Evolutionary conservation across 1,140 invertebrate genomes (phyloP).

Genomic region (Drosophila lacertosa): DNA sequence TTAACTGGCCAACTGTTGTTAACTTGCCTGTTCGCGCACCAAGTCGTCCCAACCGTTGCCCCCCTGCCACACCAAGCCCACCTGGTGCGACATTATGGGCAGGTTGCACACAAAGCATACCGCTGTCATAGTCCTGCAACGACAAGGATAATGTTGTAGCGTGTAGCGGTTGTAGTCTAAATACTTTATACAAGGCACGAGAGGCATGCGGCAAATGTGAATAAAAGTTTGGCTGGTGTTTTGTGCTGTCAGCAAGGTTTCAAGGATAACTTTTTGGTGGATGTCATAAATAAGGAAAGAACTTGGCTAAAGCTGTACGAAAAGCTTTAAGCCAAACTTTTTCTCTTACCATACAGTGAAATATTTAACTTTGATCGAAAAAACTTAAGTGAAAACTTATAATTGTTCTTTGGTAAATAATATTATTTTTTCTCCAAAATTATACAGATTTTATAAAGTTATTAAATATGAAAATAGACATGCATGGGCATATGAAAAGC

Average conservation of each 20-base stretch:
- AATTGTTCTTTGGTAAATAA: no score
- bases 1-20: no score
- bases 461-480: no score
- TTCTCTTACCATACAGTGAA: neutral
- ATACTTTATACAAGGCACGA: neutral
- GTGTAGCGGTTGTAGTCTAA: neutral
- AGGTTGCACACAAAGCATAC: slow-evolving; percentile 98
- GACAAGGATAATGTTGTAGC: slow-evolving; percentile 11
- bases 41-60: slow-evolving; percentile 97
- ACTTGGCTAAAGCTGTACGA: neutral
- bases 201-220: neutral
- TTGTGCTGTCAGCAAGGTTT: neutral
- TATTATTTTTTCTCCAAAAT: no score
- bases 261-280: neutral
- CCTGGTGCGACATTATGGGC: slow-evolving; percentile 96
- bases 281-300: neutral
- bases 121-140: slow-evolving; percentile 94
- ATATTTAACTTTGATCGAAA: neutral
- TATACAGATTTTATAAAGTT: no score
- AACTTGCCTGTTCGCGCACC: slow-evolving; percentile 88
- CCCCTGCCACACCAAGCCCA: slow-evolving; percentile 95
- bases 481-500: no score
- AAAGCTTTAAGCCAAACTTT: no score
- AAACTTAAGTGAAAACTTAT: no score
- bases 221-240: neutral